These are phyloP conservation scores for Pelecanoides urinatrix DNA, from an alignment of 2,113 vertebrate genomes.

Conservation along the genomic window DNA sequence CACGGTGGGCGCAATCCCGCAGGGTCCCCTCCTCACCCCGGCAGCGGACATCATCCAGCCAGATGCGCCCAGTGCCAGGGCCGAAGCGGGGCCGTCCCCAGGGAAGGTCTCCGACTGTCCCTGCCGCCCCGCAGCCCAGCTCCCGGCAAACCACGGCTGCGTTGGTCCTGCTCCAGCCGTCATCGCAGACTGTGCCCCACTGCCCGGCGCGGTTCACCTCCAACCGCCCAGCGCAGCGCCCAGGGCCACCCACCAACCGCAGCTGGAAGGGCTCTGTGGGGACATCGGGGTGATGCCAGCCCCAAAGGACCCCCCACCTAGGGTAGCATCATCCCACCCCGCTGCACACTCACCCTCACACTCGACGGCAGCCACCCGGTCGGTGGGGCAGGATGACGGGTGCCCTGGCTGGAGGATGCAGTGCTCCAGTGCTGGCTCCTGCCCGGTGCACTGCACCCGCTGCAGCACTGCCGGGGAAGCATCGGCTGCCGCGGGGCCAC, in stretches of 20 bases:
- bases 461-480: background rate
- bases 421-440: background rate
- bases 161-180: background rate
- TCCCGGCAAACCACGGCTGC: background rate
- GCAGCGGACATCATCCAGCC: background rate
- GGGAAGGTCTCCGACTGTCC: too few relatives aligned
- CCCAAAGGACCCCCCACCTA: too few relatives aligned
- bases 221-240: background rate
- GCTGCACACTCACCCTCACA: background rate
- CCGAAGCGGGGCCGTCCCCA: rapidly evolving
- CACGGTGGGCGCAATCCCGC: background rate
- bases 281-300: background rate
- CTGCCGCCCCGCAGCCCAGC: background rate
- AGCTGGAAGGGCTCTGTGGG: background rate
- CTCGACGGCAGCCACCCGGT: background rate
- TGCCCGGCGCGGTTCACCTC: background rate
- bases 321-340: background rate
- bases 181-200: background rate
- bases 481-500: rapidly evolving
- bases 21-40: background rate
- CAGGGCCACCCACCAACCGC: background rate
- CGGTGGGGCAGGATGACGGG: background rate
- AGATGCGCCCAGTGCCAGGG: background rate
- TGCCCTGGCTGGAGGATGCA: background rate
- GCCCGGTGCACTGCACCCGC: background rate